A percentile compares a stretch with the other conserved stretches of the same genome.
phyloP scores from a whole-genome alignment of 2,113 vertebrate species.

The Elgaria multicarinata region DNA sequence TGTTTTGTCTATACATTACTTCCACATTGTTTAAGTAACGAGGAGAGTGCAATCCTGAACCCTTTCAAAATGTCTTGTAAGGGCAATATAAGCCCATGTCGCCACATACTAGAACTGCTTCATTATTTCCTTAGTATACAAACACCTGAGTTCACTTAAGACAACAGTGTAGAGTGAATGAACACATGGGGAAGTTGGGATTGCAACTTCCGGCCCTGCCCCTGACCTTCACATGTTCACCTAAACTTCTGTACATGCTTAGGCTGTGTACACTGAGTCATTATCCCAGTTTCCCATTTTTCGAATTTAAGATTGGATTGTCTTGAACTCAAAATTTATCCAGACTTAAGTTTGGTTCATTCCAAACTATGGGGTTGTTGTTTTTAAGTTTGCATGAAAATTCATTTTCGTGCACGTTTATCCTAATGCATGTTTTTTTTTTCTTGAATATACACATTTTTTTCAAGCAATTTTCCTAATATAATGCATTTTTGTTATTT shows the following conservation, averaged over 20 bases:
- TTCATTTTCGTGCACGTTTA: too few relatives aligned
- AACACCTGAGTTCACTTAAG: not conserved
- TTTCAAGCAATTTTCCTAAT: too few relatives aligned
- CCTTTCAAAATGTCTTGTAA: not conserved
- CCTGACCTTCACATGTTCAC: not conserved
- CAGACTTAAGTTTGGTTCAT: too few relatives aligned
- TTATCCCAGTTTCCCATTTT: too few relatives aligned
- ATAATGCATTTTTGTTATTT: too few relatives aligned
- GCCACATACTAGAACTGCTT: not conserved
- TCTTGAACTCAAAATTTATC: too few relatives aligned
- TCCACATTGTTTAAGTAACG: conserved; percentile 24
- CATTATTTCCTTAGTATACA: not conserved
- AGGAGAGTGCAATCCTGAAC: not conserved
- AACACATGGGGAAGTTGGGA: not conserved
- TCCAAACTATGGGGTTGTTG: too few relatives aligned
- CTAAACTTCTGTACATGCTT: not conserved
- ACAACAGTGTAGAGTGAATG: not conserved
- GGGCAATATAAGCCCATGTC: not conserved
- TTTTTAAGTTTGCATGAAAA: too few relatives aligned
- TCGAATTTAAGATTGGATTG: too few relatives aligned
- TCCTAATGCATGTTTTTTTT: too few relatives aligned
- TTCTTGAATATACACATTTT: too few relatives aligned
- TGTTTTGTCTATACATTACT: conserved; percentile 23
- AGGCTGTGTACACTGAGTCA: not conserved
- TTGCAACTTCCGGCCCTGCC: not conserved